Evolutionary conservation across 1,140 invertebrate genomes (phyloP).

Genomic region (Oedothorax gibbosus): DNA sequence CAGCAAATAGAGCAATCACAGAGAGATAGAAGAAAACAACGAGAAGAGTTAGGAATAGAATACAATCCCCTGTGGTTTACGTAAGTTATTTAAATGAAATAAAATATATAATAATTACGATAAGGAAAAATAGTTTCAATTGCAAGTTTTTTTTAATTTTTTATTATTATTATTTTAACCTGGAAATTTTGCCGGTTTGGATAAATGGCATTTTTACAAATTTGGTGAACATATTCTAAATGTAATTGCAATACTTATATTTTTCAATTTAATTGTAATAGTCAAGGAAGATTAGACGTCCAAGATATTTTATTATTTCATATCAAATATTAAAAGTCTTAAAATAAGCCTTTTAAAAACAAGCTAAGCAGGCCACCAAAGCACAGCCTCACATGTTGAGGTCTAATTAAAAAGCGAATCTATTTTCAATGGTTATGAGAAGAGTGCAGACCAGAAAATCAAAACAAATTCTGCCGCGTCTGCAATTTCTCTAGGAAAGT

Average conservation of each 20-base stretch:
- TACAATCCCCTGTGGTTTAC: constrained; percentile 77
- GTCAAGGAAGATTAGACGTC: too few species aligned
- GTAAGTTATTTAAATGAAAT: constrained; percentile 67
- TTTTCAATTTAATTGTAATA: too few species aligned
- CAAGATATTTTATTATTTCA: too few species aligned
- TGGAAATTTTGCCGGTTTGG: background rate
- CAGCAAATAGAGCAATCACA: constrained; percentile 77
- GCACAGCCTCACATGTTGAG: too few species aligned
- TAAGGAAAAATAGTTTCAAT: background rate
- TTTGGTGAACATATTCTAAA: background rate
- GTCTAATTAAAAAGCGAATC: too few species aligned
- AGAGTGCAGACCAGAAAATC: too few species aligned
- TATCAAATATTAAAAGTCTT: too few species aligned
- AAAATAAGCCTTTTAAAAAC: too few species aligned
- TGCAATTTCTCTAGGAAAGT: too few species aligned
- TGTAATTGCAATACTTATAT: background rate
- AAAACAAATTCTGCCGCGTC: too few species aligned
- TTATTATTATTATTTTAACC: background rate
- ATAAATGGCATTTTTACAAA: background rate
- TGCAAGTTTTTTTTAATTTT: background rate
- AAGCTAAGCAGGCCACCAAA: too few species aligned
- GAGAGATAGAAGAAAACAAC: constrained; percentile 75
- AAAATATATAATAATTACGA: background rate
- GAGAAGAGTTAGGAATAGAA: constrained; percentile 72
- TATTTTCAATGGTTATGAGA: too few species aligned